Conservation (phyloP, 2,797 vertebrate genomes). For the Fratercula arctica region DNA sequence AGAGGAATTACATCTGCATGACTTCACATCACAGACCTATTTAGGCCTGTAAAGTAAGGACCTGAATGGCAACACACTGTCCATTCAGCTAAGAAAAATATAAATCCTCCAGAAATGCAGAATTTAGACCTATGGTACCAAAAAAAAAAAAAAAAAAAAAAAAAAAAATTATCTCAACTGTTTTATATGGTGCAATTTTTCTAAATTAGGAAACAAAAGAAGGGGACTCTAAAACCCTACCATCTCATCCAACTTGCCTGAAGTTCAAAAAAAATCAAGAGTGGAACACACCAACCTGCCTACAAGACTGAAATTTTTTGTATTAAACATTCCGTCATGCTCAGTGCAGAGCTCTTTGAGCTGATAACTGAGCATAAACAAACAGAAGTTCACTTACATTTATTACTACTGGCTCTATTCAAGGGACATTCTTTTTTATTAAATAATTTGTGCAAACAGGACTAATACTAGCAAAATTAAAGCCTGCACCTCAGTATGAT, state of each 20-base stretch:
- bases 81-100: not conserved
- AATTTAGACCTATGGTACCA: not conserved
- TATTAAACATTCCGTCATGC: not conserved
- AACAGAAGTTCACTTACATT: not conserved
- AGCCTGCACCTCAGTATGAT: not conserved
- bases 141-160: not conserved
- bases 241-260: not conserved
- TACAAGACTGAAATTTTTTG: not conserved
- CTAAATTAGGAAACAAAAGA: not conserved
- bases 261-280: not conserved
- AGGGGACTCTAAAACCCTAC: not conserved
- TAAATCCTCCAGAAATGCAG: not conserved
- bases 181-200: not conserved
- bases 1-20: not conserved
- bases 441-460: not conserved
- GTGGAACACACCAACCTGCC: not conserved
- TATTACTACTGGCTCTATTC: not conserved
- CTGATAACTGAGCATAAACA: not conserved
- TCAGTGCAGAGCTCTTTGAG: not conserved
- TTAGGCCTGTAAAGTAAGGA: not conserved
- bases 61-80: not conserved
- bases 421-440: not conserved
- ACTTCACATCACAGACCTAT: not conserved
- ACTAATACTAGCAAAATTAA: not conserved
- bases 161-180: not conserved